Conservation (phyloP, 2,797 vertebrate genomes). For the Semaprochilodus insignis region DNA sequence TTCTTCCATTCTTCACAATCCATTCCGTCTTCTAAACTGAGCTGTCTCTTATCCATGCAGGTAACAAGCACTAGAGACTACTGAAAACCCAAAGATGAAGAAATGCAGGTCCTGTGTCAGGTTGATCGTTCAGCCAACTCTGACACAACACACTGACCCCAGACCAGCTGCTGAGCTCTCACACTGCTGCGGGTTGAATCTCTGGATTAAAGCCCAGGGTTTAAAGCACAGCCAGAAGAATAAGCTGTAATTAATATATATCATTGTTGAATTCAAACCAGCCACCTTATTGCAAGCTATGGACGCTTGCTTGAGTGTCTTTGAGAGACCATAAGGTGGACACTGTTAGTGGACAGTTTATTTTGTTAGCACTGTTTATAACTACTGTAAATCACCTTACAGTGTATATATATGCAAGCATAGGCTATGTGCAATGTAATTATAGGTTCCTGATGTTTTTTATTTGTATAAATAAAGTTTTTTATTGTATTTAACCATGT, state of each 20-base stretch:
- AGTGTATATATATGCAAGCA: no score
- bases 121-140: not conserved
- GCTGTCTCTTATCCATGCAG: conserved; percentile 15
- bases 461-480: no score
- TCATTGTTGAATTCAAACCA: not conserved
- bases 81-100: not conserved
- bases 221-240: conserved; percentile 30
- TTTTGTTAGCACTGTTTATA: not conserved
- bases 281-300: not conserved
- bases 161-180: not conserved
- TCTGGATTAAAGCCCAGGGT: not conserved
- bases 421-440: not conserved
- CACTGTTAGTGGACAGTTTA: not conserved
- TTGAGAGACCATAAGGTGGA: not conserved
- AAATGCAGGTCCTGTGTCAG: not conserved
- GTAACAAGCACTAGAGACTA: conserved; percentile 5
- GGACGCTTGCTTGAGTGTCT: conserved; percentile 7
- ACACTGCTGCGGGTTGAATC: no score
- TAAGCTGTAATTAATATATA: conserved; percentile 5
- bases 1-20: no score
- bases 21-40: not conserved
- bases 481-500: no score
- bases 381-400: not conserved
- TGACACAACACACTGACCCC: not conserved
- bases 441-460: no score